These are phyloP conservation scores for Zaprionus gabonicus DNA, from an alignment of 1,140 invertebrate species.

Conservation along the genomic window DNA sequence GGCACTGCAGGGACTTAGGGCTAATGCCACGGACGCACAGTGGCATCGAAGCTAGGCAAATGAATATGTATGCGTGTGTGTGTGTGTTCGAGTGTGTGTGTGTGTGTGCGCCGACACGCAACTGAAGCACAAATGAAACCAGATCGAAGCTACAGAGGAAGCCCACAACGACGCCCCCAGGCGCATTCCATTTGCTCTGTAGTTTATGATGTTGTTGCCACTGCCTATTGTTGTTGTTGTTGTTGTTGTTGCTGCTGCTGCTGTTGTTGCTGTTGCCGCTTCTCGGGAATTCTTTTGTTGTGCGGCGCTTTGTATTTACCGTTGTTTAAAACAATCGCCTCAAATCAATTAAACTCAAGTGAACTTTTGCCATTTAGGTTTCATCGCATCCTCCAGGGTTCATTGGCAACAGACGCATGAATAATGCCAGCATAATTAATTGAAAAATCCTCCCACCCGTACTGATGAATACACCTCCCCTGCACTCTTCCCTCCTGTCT, in stretches of 20 bases:
- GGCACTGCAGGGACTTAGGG: neutral
- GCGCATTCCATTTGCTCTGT: neutral
- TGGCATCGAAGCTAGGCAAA: neutral
- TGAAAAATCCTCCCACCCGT: constrained; percentile 8
- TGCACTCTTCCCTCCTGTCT: neutral
- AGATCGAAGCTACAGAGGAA: neutral
- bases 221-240: neutral
- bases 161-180: neutral
- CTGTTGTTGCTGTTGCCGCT: neutral
- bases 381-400: neutral
- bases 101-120: neutral
- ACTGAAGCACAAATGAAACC: neutral
- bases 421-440: constrained; percentile 47
- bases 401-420: constrained; percentile 29
- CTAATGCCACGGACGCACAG: neutral
- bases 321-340: constrained; percentile 36
- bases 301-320: neutral
- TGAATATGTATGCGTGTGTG: neutral
- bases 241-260: neutral
- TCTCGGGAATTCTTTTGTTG: constrained; percentile 2
- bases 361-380: constrained; percentile 31
- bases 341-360: constrained; percentile 46
- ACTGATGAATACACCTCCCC: neutral
- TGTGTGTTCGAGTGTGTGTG: neutral
- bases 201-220: neutral